A percentile compares a stretch with the other conserved stretches of the same genome.
Conservation (phyloP, 2,888 invertebrate genomes). For the Vannuccia rotundouncinata region DNA sequence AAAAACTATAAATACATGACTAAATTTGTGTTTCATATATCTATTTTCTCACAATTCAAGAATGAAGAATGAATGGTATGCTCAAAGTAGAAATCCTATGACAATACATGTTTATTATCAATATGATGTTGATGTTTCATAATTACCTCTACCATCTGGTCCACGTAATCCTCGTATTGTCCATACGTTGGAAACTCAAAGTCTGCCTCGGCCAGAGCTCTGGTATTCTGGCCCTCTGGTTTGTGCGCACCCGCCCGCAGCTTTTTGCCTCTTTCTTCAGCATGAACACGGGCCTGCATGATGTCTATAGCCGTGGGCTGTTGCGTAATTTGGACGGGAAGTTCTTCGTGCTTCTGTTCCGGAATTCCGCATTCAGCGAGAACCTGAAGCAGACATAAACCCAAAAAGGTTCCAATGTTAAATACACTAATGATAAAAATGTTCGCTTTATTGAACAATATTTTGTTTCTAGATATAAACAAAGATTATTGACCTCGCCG, state of each 20-base stretch:
- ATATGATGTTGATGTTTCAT: no score
- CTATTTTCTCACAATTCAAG: no score
- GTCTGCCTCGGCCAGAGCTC: neutral
- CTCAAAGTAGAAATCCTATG: no score
- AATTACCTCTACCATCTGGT: constrained; percentile 32
- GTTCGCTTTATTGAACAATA: no score
- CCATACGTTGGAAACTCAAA: constrained; percentile 18
- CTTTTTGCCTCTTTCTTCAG: constrained; percentile 47
- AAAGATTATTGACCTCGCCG: neutral
- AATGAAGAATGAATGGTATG: no score
- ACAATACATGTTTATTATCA: no score
- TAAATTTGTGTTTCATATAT: no score
- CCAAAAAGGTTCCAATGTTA: no score
- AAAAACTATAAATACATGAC: no score
- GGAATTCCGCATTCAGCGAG: neutral
- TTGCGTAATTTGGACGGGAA: neutral
- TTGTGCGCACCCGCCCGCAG: constrained; percentile 44
- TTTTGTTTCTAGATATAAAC: no score
- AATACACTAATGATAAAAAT: no score
- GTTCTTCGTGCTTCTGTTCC: neutral
- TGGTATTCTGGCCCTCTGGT: neutral
- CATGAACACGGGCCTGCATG: constrained; percentile 44
- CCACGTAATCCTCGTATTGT: constrained; percentile 30
- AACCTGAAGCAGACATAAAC: neutral
- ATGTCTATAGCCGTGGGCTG: neutral